Conservation (phyloP, 2,113 vertebrate genomes). For the Pomatostomus ruficeps region DNA sequence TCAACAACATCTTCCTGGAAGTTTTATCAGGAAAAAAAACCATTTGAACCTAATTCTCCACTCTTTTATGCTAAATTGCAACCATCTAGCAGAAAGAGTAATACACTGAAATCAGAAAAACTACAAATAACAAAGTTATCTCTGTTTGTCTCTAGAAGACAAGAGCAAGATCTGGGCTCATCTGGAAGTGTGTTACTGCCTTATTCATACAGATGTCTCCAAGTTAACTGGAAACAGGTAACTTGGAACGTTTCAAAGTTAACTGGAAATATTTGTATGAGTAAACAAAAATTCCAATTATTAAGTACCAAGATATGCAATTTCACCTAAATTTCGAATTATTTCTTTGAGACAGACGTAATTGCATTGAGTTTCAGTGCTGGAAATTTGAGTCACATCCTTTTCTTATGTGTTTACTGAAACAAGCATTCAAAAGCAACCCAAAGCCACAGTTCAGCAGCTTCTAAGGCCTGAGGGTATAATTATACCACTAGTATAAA, state of each 20-base stretch:
- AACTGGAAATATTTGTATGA: background rate
- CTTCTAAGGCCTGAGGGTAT: background rate
- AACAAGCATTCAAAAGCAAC: background rate
- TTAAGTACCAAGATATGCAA: background rate
- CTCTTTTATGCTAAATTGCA: background rate
- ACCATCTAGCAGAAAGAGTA: background rate
- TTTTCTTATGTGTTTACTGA: background rate
- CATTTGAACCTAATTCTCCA: background rate
- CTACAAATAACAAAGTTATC: background rate
- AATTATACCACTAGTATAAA: background rate
- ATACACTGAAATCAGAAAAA: background rate
- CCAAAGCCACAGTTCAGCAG: background rate
- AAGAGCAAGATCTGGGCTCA: background rate
- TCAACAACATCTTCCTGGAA: background rate
- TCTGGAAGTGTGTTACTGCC: background rate
- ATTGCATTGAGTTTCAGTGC: background rate
- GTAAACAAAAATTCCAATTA: background rate
- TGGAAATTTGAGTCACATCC: background rate
- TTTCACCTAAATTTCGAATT: background rate
- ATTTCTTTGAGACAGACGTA: background rate
- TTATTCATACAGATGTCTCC: background rate
- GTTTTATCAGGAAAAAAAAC: background rate
- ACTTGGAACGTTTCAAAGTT: no score
- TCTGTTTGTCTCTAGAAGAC: background rate
- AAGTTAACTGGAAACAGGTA: background rate